Base-by-base conservation (phyloP, 37 sponge, comb jelly and placozoan genomes). In the Axinella damicornis region DNA sequence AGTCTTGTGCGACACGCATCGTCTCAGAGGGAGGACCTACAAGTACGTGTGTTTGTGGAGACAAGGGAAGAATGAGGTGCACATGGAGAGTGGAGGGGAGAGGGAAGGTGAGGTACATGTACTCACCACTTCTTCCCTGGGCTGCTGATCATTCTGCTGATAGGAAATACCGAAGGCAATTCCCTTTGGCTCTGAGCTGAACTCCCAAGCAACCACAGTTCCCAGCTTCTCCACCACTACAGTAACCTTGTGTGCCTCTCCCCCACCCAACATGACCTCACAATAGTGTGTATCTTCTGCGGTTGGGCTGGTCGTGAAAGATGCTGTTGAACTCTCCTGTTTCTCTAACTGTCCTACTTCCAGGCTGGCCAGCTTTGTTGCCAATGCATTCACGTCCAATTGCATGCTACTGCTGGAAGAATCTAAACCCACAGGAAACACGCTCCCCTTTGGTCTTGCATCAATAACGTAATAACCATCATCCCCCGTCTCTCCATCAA, bases 1-100 rank as follows among this genome's bases (percentile, higher is more conserved):
- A 22, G 94, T 82, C 71, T 93, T 93, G 81, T 93, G 94, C 0
- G 94, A 93, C 27, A 69, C 38, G 59, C 87, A 82, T 4, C 94
- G n/a, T 65, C 85, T 65, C 56, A 74, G 54, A 2, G 94, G 94
- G 21, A 93, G 82, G 13, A 89, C 82, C 93, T 92, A 61, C 2
- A 37, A 9, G 46, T 46, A 9, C 9, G 46, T 46, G 46, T 46
- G 46, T 46, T 4, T 46, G 46, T 46, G 46, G 4, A 9, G 4
- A 9, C 9, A 9, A 12, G 46, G 4, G 46, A 9, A 12, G 46
- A 12, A 9, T 46, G 46, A 12, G 46, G 46, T 46, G 64, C 11
- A 12, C 5, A 62, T 62, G 64, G 4, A 9, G 46, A 12, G 46
- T 46, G 46, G 4, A 9, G 4, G 46, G 4, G 46, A 12, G 46